Conservation (phyloP, 2,888 invertebrate species). For the Gryllus longicercus region DNA sequence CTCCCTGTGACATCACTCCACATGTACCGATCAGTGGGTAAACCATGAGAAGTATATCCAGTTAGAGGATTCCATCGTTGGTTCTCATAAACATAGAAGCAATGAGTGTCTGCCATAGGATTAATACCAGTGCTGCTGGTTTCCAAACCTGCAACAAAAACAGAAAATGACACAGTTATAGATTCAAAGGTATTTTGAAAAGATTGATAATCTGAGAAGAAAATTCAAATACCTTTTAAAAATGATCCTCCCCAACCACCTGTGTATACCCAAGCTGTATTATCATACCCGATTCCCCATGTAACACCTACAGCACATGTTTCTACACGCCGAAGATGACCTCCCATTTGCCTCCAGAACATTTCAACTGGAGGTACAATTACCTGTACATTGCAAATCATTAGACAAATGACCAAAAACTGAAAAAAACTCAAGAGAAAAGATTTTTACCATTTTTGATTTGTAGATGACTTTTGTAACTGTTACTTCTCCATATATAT, state of each 20-base stretch:
- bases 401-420: not conserved
- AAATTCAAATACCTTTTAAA: constrained; percentile 58
- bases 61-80: constrained; percentile 91
- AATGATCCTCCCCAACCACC: constrained; percentile 85
- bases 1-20: constrained; percentile 89
- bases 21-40: constrained; percentile 83
- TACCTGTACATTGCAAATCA: constrained; percentile 43
- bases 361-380: constrained; percentile 72
- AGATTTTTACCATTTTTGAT: constrained; percentile 46
- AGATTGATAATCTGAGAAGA: not conserved
- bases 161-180: constrained; percentile 4
- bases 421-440: not conserved
- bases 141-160: constrained; percentile 48
- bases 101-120: constrained; percentile 79
- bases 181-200: not conserved
- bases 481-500: constrained; percentile 72
- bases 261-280: constrained; percentile 84
- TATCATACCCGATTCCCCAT: constrained; percentile 89
- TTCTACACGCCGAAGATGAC: constrained; percentile 77
- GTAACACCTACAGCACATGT: constrained; percentile 72
- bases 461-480: constrained; percentile 66
- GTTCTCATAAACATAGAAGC: constrained; percentile 88
- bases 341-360: constrained; percentile 84
- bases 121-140: constrained; percentile 60
- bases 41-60: constrained; percentile 79